A percentile compares a stretch with the other conserved stretches of the same genome.
Evolutionary conservation across 1,140 invertebrate genomes (phyloP).

Genomic region (Bombus sibiricus): DNA sequence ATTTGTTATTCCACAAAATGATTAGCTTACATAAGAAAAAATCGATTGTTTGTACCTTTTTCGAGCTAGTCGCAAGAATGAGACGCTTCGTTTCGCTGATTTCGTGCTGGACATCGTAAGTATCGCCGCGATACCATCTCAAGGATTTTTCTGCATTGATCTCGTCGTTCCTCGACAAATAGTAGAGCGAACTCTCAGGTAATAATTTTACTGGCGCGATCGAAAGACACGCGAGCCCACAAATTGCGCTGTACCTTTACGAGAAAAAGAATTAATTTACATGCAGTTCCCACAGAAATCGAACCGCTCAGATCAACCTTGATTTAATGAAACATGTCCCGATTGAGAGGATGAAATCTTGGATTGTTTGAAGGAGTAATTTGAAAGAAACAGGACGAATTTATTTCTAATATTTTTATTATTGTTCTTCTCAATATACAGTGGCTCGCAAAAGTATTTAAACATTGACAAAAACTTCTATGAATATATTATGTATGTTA

Average conservation of each 20-base stretch:
- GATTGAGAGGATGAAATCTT: too few species aligned
- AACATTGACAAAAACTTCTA: too few species aligned
- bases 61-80: not conserved
- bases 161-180: conserved; percentile 65
- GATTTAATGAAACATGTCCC: not conserved
- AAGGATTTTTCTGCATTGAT: conserved; percentile 84
- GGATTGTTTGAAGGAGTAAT: too few species aligned
- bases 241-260: conserved; percentile 82
- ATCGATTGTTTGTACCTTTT: conserved; percentile 38
- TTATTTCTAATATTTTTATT: too few species aligned
- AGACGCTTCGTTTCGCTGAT: conserved; percentile 79
- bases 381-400: too few species aligned
- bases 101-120: conserved; percentile 82
- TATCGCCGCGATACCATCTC: conserved; percentile 85
- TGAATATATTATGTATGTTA: too few species aligned
- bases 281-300: not conserved
- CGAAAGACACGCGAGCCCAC: conserved; percentile 82
- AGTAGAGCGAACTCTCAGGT: conserved; percentile 86
- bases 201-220: conserved; percentile 83
- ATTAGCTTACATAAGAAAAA: not conserved
- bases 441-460: too few species aligned
- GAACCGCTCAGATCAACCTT: not conserved
- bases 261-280: conserved; percentile 31
- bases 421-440: too few species aligned
- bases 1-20: not conserved